Evolutionary conservation across 2,113 vertebrate genomes (phyloP), one percentile per base, ranked within the genome.

Genomic region (Salvelinus alpinus): DNA sequence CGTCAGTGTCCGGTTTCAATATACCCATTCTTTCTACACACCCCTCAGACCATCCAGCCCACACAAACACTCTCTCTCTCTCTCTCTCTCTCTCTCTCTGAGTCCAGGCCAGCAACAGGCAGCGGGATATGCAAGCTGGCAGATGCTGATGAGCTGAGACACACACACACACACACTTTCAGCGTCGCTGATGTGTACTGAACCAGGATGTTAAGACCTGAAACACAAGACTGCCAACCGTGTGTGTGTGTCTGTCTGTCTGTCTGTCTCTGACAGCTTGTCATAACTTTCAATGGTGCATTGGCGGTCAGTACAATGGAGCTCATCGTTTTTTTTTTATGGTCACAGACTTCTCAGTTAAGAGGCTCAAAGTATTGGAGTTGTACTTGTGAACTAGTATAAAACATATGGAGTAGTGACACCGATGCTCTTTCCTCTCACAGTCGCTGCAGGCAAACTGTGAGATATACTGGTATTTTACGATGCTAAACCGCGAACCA

Each of bases 91-190:
- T 22, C 59, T 62, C 59, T n/a, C 65, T 86, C 65, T 0, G 66
- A 81, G 70, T 70, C 69, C 68, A 48, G 44, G 66, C 66, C 66
- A 38, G 70, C 77, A 72, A 78, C 77, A 78, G 72, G 72, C 77
- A 74, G 54, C 6, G 47, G 57, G 72, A 73, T 64, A 18, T 79
- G 72, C 67, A 71, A 51, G 59, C 72, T 79, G 66, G 72, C 72
- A 67, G 47, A 44, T 34, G 68, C 38, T 25, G 38, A 70, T 14
- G 34, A 44, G 24, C 48, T 13, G 64, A 31, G 64, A 24, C 44
- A 31, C 74, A 54, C 64, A 8, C 72, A 54, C 72, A 47, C 20
- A 22, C 71, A 48, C 68, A 14, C 38, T 38, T 20, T 68, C 66
- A 27, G 12, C 66, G 5, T 44, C 18, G 29, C 31, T 68, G 31